A percentile compares a stretch with the other conserved stretches of the same genome.
These are phyloP conservation scores for Conops quadrifasciatus DNA, from an alignment of 2,888 invertebrate species.

Conservation along the genomic window DNA sequence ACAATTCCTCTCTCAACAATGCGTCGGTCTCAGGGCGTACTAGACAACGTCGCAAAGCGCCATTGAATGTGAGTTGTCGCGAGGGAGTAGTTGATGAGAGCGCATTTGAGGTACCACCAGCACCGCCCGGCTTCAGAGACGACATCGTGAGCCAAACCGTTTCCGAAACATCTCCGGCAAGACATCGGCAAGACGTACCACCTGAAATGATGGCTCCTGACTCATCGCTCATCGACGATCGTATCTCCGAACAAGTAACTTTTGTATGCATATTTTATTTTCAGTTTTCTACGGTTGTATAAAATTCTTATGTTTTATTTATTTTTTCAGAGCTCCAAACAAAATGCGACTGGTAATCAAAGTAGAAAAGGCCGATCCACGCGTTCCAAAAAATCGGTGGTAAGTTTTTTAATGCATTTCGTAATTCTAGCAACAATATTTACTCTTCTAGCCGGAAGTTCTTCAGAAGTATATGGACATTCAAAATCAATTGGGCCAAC, in stretches of 20 bases:
- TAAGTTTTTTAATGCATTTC: not conserved
- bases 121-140: conserved; percentile 41
- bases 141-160: not conserved
- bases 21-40: not conserved
- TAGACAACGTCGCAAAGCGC: not conserved
- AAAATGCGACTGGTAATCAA: not conserved
- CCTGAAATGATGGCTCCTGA: not conserved
- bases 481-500: conserved; percentile 23
- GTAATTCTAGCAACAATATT: not conserved
- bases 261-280: conserved; percentile 24
- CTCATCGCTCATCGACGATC: conserved; percentile 40
- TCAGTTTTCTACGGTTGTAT: too few relatives aligned
- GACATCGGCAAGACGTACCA: not conserved
- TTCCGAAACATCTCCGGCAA: not conserved
- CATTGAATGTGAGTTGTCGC: too few relatives aligned
- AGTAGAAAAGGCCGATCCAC: not conserved
- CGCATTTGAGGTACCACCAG: conserved; percentile 30
- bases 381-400: not conserved
- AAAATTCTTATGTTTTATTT: not conserved
- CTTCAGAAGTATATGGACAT: conserved; percentile 43
- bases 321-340: conserved; percentile 2
- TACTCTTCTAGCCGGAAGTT: conserved; percentile 37
- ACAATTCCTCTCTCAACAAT: not conserved
- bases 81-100: not conserved
- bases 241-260: conserved; percentile 36